Conservation (phyloP, 2,888 invertebrate genomes). For the Oscheius sp. region DNA sequence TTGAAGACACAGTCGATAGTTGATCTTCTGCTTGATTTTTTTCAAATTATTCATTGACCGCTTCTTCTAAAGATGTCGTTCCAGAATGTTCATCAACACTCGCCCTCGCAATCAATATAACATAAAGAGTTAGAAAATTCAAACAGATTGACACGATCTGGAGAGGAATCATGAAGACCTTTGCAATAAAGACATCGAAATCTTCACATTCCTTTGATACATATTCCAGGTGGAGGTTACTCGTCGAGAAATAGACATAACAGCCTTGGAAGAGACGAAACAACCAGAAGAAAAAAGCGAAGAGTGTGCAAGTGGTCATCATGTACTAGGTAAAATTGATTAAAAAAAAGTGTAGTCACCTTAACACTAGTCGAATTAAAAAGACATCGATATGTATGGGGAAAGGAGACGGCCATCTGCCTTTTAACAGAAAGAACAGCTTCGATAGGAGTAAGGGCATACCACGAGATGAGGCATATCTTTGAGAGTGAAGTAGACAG, state of each 20-base stretch:
- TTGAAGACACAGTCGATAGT: constrained; percentile 12
- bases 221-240: constrained; percentile 19
- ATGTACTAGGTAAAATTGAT: neutral
- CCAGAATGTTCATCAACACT: neutral
- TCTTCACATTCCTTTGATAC: constrained; percentile 6
- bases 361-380: constrained; percentile 6
- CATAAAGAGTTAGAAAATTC: constrained; percentile 14
- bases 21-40: constrained; percentile 9
- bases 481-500: constrained; percentile 12
- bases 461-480: constrained; percentile 15
- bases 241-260: constrained; percentile 11
- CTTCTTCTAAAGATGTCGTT: constrained; percentile 7
- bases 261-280: constrained; percentile 8
- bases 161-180: constrained; percentile 7
- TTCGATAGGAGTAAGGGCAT: constrained; percentile 18
- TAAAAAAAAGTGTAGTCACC: neutral
- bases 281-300: constrained; percentile 9
- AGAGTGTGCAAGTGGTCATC: neutral
- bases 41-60: constrained; percentile 3
- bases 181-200: constrained; percentile 10
- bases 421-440: constrained; percentile 12
- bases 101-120: neutral
- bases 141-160: constrained; percentile 8
- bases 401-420: constrained; percentile 20
- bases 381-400: neutral